These are phyloP conservation scores for Stegana nigrithorax DNA, from an alignment of 2,888 invertebrate species.

Conservation along the genomic window DNA sequence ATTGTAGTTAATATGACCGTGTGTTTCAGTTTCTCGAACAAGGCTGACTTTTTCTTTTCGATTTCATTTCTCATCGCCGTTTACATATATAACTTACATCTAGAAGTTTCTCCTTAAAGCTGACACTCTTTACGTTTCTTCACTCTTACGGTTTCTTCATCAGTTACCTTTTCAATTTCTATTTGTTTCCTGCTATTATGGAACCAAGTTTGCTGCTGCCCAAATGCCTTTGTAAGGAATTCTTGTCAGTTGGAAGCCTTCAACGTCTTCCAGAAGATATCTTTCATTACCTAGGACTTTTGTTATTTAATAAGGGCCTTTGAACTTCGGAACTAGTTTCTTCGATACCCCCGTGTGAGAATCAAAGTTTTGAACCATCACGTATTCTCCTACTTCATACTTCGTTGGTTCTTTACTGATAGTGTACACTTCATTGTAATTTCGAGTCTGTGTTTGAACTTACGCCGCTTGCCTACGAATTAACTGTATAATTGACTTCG, in stretches of 20 bases:
- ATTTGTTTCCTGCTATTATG: no score
- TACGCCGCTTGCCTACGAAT: no score
- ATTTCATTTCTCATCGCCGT: no score
- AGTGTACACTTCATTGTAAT: background rate
- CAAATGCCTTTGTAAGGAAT: background rate
- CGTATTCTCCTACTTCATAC: background rate
- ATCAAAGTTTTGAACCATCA: slow-evolving; percentile 8
- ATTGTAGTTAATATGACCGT: no score
- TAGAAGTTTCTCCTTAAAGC: no score
- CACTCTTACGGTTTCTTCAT: no score
- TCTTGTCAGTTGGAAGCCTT: background rate
- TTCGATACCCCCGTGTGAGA: background rate
- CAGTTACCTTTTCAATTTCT: no score
- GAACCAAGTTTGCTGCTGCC: background rate
- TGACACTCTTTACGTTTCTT: no score
- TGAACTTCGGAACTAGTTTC: background rate
- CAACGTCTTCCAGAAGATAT: background rate
- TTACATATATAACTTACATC: no score
- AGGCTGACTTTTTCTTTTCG: no score
- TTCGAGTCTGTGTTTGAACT: background rate
- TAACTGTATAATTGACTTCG: no score
- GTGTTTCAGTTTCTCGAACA: no score
- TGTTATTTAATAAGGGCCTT: background rate
- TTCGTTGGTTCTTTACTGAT: background rate
- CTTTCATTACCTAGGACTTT: background rate